A percentile compares a stretch with the other conserved stretches of the same genome.
Conservation (phyloP, 2,797 vertebrate genomes). For the Chromobotia macracanthus region DNA sequence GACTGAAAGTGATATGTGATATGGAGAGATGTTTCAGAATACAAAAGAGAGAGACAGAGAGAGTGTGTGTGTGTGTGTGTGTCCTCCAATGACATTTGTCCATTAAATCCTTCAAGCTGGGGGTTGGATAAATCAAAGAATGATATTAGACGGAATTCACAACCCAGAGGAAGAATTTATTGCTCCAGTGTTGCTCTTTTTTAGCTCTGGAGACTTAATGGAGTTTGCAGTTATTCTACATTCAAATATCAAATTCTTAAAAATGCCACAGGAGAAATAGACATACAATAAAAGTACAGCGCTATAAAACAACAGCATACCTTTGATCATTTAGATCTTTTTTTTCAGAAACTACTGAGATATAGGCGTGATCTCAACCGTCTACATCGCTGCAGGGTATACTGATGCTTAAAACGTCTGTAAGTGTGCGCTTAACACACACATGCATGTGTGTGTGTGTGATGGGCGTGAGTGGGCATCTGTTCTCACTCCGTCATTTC, state of each 20-base stretch:
- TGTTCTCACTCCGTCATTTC: conserved; percentile 29
- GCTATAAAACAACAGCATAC: not conserved
- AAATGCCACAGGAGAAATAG: not conserved
- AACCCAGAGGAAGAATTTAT: not conserved
- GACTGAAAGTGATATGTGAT: not conserved
- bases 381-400: not conserved
- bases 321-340: not conserved
- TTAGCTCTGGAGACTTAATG: not conserved
- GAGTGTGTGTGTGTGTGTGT: not conserved
- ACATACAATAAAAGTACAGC: not conserved
- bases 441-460: conserved; percentile 15
- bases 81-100: conserved; percentile 17
- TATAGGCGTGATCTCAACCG: not conserved
- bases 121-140: not conserved
- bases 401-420: not conserved
- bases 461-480: conserved; percentile 40
- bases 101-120: not conserved
- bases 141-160: not conserved
- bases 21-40: not conserved
- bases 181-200: not conserved
- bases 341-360: not conserved
- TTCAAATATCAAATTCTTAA: not conserved
- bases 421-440: not conserved
- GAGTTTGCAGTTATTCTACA: not conserved
- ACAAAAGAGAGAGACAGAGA: not conserved